Base-by-base conservation (phyloP, 2,888 invertebrate species). In the Zootermopsis nevadensis region DNA sequence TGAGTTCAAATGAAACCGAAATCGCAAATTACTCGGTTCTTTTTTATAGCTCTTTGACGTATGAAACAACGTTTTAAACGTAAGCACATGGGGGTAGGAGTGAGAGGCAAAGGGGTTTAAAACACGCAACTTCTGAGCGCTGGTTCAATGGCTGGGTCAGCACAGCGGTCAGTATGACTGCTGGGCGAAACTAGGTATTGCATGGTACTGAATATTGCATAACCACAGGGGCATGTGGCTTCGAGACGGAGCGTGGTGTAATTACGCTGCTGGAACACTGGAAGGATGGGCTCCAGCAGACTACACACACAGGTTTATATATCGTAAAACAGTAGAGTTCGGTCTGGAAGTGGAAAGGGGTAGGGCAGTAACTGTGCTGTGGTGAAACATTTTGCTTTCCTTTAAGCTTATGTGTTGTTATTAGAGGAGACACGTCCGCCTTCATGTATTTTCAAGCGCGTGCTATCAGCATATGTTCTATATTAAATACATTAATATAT, bases 141-240 rank as follows among this genome's bases (percentile, higher is more conserved):
- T 60, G 69, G 69, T 69, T 33, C 69, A 69, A 74, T 74, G 74
- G 60, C 60, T 60, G 60, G 8, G 8, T 19, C 48, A 69, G 31
- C 33, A 69, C 31, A 22, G 33, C 0, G 74, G 74, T 74, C 74
- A 42, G 74, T 22, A 74, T 74, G 74, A 74, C 74, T 38, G n/a
- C 74, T 74, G 74, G 24, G 3, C 38, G 38, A 74, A 38, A 38
- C 74, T 42, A 74, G 38, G 74, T 74, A 38, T n/a, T 74, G 42
- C 8, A 42, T 19, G 31, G 74, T 74, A 79, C 79, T 66, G 79
- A 79, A 79, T 79, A 79, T 79, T 79, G 79, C 79, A 79, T 79
- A 79, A 79, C 79, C 79, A 79, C 79, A 79, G 79, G 79, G n/a
- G 42, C 74, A 38, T 74, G 74, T 74, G 74, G 74, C 74, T 74